These are phyloP conservation scores for Neotragus moschatus DNA, from an alignment of 2,113 vertebrate genomes.

Conservation along the genomic window DNA sequence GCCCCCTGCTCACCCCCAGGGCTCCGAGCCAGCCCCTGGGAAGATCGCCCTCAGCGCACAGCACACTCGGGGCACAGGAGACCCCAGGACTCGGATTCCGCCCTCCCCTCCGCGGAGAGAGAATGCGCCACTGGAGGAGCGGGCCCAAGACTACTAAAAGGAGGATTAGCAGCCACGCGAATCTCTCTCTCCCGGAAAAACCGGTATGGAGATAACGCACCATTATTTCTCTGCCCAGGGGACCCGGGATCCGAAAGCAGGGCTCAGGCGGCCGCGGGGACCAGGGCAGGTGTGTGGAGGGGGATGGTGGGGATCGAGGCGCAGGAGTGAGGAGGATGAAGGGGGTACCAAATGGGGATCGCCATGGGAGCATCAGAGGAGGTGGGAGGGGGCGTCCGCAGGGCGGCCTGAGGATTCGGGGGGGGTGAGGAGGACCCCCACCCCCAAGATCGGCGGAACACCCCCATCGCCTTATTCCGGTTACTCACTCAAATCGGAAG, in stretches of 20 bases:
- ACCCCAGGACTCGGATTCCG: neutral
- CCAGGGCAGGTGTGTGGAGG: neutral
- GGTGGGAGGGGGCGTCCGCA: neutral
- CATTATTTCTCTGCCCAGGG: neutral
- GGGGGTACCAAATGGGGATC: too few species aligned
- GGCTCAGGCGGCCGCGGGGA: too few species aligned
- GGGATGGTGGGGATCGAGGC: rapidly evolving
- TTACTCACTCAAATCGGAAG: conserved; percentile 52
- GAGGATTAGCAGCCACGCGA: neutral
- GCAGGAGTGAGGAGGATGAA: neutral
- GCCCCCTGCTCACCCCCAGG: neutral
- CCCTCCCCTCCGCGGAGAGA: neutral
- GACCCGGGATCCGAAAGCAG: neutral
- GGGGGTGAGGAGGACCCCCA: neutral
- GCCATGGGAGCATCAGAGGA: neutral
- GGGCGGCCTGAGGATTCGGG: neutral
- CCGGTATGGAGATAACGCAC: neutral
- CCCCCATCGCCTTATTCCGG: neutral
- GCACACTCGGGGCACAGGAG: neutral
- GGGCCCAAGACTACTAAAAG: neutral
- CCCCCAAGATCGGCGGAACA: neutral
- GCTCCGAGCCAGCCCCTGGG: neutral
- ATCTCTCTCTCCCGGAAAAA: neutral
- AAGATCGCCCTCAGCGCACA: neutral
- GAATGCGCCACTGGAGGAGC: neutral